Base-by-base conservation (phyloP, 2,888 invertebrate genomes). In the Spodoptera picta region DNA sequence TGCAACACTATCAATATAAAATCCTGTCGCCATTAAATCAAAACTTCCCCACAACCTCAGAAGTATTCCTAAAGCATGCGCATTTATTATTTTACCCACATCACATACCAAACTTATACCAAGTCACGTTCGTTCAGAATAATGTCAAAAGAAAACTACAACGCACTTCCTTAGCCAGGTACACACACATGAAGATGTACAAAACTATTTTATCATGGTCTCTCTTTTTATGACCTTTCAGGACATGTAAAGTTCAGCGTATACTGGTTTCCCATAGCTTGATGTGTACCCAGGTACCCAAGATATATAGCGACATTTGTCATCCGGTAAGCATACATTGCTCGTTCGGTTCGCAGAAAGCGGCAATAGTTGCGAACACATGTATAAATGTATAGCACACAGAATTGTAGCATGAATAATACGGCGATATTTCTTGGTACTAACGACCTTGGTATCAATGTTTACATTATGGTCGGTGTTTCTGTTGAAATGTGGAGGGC, bases 261-360 rank as follows among this genome's bases (percentile, higher is more conserved):
- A 27, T 27, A 27, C 27, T 27, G 27, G 27, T 3, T 27, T 27
- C 4, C 5, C 27, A 27, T 27, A 27, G 27, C 27, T 5, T 27
- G 27, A 27, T 27, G 27, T 27, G 27, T 67, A 72, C 43, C 46
- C 60, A 60, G 69, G 77, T 76, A 36, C 9, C 51, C 27, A 72
- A 67, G 63, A 79, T 67, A 73, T 73, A 76, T 69, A 57, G 48
- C 65, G 60, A 69, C 73, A 79, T 77, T 76, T 68, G 73, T 76
- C 77, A 77, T 69, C 23, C 45, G 50, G 69, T 68, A 64, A 64
- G 57, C 60, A 67, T 72, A 76, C 73, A 69, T 69, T 69, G 77
- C 66, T 63, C 50, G 66, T 63, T 76, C 62, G 41, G 50, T 55
- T 61, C 56, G 62, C 58, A 61, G 66, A 62, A 68, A 79, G 49